Base-by-base conservation (phyloP, 2,113 vertebrate species). In the Cyanistes caeruleus region DNA sequence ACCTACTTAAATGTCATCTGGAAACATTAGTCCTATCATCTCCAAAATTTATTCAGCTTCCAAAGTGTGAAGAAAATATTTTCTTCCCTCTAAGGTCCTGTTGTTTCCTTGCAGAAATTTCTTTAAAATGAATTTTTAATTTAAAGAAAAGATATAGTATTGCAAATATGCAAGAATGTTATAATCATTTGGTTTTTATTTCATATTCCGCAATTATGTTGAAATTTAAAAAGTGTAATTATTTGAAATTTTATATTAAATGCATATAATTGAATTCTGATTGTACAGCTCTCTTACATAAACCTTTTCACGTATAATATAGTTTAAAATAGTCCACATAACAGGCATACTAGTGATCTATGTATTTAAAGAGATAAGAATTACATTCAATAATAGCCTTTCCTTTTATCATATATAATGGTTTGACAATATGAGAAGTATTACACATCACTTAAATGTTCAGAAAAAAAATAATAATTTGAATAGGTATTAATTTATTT, bases 1-100 rank as follows among this genome's bases (percentile, higher is more conserved):
- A 43, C 44, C 44, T 96, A 53, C 83, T 87, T 95, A 88, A 97
- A 95, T 76, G 95, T 72, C 44, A 92, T 9, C 28, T 85, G 67
- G 84, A 96, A 83, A 76, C 19, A 37, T 13, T 56, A 87, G 37
- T 87, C 43, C 19, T 90, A 23, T 92, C 55, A 44, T 74, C 89
- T 55, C 60, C 28, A 60, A 93, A 95, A 95, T 79, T 30, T 90
- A 76, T 90, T 84, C 69, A 86, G 30, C 33, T 58, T 93, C 80
- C 53, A 75, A 89, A 89, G 41, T 70, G 46, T 64, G 55, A 96
- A 96, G 80, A 85, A 95, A 95, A 46, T 69, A 75, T 62, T 78
- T 94, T 91, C 80, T 91, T 96, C 68, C 77, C 21, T 73, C 58
- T 84, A 68, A 85, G 48, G 77, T 96, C 67, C 58, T 87, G 23